Base-by-base conservation (phyloP, 2,797 vertebrate species). In the Epinephelus malabaricus region DNA sequence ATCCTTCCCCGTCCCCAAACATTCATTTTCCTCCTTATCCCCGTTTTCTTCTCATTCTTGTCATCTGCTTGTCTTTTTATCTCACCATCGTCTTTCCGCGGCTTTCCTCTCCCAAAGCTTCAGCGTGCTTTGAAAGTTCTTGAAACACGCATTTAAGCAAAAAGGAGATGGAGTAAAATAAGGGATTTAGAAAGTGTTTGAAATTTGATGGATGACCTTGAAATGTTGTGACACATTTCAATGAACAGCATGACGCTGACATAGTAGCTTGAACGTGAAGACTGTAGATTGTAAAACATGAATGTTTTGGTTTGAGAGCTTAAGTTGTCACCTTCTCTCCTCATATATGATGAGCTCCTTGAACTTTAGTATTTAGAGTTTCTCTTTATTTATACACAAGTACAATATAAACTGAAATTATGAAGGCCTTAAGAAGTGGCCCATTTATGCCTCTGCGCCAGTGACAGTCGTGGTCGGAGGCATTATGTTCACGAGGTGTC, bases 1-100 rank as follows among this genome's bases (percentile, higher is more conserved):
- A 11, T 30, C 38, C 14, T 21, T 30, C 30, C 14, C 19, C 6
- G 9, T 47, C 63, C 55, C 19, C 15, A 17, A 47, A 47, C 46
- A 17, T 47, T 47, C 46, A 47, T 47, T 47, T 47, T 47, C 15
- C 46, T 47, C 46, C 46, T 47, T 27, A 54, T 86, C 58, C 65
- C 46, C n/a, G 17, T 59, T 74, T 76, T 73, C 38, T 46, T 73
- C n/a, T 58, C 25, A 34, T 62, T 74, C 73, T 65, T 77, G 53
- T 85, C 61, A 73, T 86, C 66, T 83, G 23, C 72, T 76, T 74
- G 38, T 71, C 56, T 62, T 86, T 75, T 81, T 12, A 69, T 84
- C 76, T 51, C 54, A 13, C 69, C 47, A n/a, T 80, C 70, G 63
- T 59, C 49, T 54, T 43, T 45, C 13, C 0, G 1, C 34, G 46